phyloP scores from a whole-genome alignment of 2,113 vertebrate genomes.

The Synchiropus splendidus region DNA sequence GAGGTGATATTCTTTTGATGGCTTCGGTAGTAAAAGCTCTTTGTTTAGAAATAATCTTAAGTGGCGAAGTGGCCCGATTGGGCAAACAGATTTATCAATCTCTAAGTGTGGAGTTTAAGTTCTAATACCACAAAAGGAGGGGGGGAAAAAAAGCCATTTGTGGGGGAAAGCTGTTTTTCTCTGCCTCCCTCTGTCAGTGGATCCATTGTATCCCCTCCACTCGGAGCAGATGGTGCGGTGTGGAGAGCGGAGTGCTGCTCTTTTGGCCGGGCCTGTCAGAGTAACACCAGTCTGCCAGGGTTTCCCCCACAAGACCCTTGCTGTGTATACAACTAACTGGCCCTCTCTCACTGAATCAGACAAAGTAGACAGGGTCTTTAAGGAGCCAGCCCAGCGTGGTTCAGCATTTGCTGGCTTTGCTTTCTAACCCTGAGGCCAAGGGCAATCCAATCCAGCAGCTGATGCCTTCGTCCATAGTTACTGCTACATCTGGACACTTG shows the following conservation, averaged over 20 bases:
- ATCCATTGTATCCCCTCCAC: conserved; percentile 58
- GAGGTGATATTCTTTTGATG: conserved; percentile 40
- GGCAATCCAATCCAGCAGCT: conserved; percentile 62
- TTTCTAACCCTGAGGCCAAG: conserved; percentile 58
- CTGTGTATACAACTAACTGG: conserved; percentile 41
- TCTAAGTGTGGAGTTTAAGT: conserved; percentile 17
- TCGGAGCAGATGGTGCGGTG: conserved; percentile 66
- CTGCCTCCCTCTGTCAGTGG: conserved; percentile 38
- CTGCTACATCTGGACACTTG: conserved; percentile 61
- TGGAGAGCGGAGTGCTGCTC: conserved; percentile 67
- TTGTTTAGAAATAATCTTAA: conserved; percentile 37
- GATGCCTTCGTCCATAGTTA: conserved; percentile 58
- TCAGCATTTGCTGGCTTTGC: conserved; percentile 55
- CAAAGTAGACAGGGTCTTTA: conserved; percentile 61
- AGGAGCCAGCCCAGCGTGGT: conserved; percentile 56
- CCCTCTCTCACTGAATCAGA: conserved; percentile 48
- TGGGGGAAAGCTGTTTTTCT: conserved; percentile 6
- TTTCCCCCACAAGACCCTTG: conserved; percentile 54
- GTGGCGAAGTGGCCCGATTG: conserved; percentile 28
- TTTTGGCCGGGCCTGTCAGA: conserved; percentile 64
- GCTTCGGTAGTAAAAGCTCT: conserved; percentile 28
- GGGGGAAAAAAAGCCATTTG: conserved; percentile 15
- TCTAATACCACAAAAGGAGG: too few relatives aligned
- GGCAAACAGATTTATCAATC: conserved; percentile 37
- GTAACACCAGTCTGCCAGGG: conserved; percentile 60